These are phyloP conservation scores for Eclectus roratus DNA, from an alignment of 2,113 vertebrate species.

Conservation along the genomic window DNA sequence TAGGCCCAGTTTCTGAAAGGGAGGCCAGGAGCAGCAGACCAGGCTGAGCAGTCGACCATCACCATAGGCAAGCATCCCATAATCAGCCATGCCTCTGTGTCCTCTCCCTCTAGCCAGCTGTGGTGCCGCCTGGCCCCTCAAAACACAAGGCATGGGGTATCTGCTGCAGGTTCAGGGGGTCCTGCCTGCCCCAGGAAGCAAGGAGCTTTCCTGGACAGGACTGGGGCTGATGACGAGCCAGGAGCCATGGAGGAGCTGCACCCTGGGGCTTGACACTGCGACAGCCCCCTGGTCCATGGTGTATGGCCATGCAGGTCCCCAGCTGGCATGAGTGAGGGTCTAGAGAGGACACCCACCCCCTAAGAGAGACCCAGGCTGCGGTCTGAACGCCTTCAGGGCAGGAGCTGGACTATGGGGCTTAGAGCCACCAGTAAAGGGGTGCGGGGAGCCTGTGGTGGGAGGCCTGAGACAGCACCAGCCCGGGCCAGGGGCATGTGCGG, in stretches of 20 bases:
- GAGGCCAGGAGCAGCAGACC: background rate
- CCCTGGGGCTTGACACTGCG: background rate
- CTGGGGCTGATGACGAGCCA: background rate
- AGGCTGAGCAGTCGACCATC: background rate
- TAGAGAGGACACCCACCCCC: background rate
- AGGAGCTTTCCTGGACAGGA: background rate
- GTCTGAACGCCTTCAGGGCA: background rate
- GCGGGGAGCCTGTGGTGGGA: background rate
- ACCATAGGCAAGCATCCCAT: background rate
- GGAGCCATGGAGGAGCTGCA: background rate
- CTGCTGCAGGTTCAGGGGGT: background rate
- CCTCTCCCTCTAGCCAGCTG: background rate
- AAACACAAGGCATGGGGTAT: background rate
- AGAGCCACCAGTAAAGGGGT: background rate
- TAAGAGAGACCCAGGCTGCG: background rate
- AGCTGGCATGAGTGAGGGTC: background rate
- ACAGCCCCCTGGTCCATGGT: accelerated
- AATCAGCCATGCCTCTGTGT: background rate
- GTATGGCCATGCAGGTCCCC: background rate
- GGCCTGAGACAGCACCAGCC: background rate
- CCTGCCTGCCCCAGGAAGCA: background rate
- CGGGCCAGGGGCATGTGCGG: background rate
- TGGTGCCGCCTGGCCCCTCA: background rate
- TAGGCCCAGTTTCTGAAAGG: background rate
- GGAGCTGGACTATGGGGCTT: background rate